These are phyloP conservation scores for Porites rus DNA, from an alignment of 92 coral and sea anemone species.

Conservation along the genomic window DNA sequence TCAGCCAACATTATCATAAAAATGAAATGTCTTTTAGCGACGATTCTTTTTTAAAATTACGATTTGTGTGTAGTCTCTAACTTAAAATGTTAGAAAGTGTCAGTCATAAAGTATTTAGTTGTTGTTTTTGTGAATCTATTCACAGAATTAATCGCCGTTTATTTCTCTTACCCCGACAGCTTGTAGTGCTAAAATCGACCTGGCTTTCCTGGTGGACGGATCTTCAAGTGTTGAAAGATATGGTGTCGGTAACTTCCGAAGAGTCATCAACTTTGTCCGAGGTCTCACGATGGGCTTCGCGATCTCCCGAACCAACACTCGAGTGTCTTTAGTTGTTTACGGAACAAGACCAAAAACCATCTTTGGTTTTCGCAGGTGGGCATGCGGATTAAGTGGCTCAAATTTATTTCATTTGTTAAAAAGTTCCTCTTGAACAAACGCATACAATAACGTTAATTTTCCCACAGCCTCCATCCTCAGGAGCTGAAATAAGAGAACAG, in stretches of 20 bases:
- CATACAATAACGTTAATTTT: too few relatives aligned
- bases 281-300: conserved; percentile 79
- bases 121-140: not conserved
- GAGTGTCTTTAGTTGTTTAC: conserved; percentile 73
- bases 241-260: conserved; percentile 88
- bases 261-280: conserved; percentile 75
- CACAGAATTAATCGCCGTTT: too few relatives aligned
- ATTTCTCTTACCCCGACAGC: conserved; percentile 46
- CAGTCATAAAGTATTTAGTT: too few relatives aligned
- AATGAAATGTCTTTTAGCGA: too few relatives aligned
- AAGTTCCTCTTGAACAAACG: too few relatives aligned
- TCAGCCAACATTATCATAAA: too few relatives aligned
- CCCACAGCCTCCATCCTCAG: too few relatives aligned
- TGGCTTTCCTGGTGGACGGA: conserved; percentile 88
- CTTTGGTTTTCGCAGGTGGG: conserved; percentile 62
- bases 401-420: not conserved
- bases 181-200: conserved; percentile 83
- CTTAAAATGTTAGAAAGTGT: too few relatives aligned
- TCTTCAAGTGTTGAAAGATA: conserved; percentile 84
- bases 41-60: too few relatives aligned
- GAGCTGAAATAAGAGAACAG: too few relatives aligned
- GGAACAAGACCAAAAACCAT: conserved; percentile 57
- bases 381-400: not conserved
- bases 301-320: conserved; percentile 70
- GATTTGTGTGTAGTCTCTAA: too few relatives aligned